Evolutionary conservation across 1,140 invertebrate species (phyloP), one percentile per base, ranked within the genome.

Genomic region (Limonius californicus): DNA sequence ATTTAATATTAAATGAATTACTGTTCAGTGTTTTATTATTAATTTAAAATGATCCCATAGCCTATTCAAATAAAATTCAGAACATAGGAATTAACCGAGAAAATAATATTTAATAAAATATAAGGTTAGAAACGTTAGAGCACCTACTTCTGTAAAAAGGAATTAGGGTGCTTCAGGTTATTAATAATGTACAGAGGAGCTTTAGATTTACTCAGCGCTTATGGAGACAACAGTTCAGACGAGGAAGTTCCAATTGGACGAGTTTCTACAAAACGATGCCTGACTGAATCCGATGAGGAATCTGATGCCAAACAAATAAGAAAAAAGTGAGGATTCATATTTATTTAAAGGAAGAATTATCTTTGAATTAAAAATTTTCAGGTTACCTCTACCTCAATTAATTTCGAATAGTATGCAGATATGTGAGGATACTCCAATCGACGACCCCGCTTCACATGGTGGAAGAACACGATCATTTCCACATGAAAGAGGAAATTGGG

Each of bases 401-500:
- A 63, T 64, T 12, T 56, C 57, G 55, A 59, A 39, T 16, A 55
- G 63, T 30, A 21, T 11, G 3, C 45, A 61, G 15, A 15, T 15
- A 8, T 62, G 64, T 68, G 30, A 73, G 62, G 68, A 73, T 68
- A 57, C 73, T 15, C 68, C 61, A 68, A 50, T 60, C 16, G 85
- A 89, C 71, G 76, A 89, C 75, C 83, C 86, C 12, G 64, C 65
- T 4, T 64, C 82, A 57, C 87, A 91, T 71, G 77, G 82, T 42
- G 89, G 89, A 30, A 75, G 86, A 68, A 73, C 83, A 59, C 78
- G 90, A 69, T 80, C 80, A 27, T 91, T 91, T 77, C 83, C 88
- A 64, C 89, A 92, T 77, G 84, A 89, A 72, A 80, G 89, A 75
- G 89, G 89, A 53, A 90, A 90, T 72, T 92, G 90, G 90, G 84